Conservation (phyloP, 2,888 invertebrate species). For the Argyresthia goedartella region DNA sequence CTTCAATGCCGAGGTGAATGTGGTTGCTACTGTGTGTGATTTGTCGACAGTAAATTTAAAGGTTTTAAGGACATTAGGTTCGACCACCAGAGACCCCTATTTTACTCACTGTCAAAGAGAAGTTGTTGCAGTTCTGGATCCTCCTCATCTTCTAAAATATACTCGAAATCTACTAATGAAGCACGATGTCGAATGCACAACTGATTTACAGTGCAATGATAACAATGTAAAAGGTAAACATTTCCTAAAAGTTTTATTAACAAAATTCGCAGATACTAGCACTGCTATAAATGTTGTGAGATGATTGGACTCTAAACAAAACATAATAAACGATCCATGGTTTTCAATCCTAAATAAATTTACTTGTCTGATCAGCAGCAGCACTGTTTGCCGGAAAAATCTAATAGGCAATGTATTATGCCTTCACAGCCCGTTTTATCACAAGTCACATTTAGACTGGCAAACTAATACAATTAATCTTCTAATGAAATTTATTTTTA, state of each 20-base stretch:
- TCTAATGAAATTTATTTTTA: background rate
- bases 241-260: no score
- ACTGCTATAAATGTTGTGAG: no score
- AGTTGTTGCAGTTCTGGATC: conserved; percentile 10
- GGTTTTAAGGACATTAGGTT: conserved; percentile 11
- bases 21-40: conserved; percentile 12
- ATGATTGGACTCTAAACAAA: no score
- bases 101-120: conserved; percentile 6
- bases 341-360: no score
- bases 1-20: conserved; percentile 8
- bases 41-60: conserved; percentile 12
- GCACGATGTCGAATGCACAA: conserved; percentile 12
- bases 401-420: no score
- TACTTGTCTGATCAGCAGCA: background rate
- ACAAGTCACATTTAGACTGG: background rate
- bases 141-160: conserved; percentile 14
- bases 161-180: conserved; percentile 13
- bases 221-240: background rate
- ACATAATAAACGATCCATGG: no score
- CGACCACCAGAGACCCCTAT: conserved; percentile 7
- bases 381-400: no score
- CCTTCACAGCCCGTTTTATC: background rate
- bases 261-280: no score
- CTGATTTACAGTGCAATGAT: background rate
- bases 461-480: background rate